phyloP scores from a whole-genome alignment of 2,888 invertebrate species.

The Xylota sylvarum region DNA sequence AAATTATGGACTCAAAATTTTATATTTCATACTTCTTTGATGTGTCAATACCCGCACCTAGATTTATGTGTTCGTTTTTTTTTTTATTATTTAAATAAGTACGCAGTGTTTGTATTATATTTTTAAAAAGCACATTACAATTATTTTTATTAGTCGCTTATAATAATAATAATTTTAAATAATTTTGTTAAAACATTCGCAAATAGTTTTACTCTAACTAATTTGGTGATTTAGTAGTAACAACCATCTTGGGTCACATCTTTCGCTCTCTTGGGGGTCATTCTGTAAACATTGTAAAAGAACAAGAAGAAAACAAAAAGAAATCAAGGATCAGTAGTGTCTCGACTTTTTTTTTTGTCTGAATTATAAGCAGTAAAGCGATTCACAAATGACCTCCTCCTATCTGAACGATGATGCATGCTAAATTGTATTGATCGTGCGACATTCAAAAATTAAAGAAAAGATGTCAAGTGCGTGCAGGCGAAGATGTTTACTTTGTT shows the following conservation, averaged over 20 bases:
- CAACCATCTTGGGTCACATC: slow-evolving; percentile 63
- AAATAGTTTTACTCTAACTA: slow-evolving; percentile 35
- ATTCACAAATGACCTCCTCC: slow-evolving; percentile 66
- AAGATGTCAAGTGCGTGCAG: slow-evolving; percentile 48
- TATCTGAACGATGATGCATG: slow-evolving; percentile 62
- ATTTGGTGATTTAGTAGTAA: slow-evolving; percentile 67
- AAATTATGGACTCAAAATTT: too few relatives aligned
- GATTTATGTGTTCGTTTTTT: background rate
- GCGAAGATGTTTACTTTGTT: background rate
- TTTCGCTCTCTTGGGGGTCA: slow-evolving; percentile 68
- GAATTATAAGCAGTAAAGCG: slow-evolving; percentile 53
- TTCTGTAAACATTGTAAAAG: slow-evolving; percentile 65
- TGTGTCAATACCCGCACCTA: too few relatives aligned
- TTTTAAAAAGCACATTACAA: slow-evolving; percentile 50
- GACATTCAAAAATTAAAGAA: slow-evolving; percentile 7
- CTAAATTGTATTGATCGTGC: slow-evolving; percentile 29
- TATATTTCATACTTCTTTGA: too few relatives aligned
- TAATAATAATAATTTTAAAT: slow-evolving; percentile 20
- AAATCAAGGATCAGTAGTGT: slow-evolving; percentile 32
- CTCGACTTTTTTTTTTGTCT: slow-evolving; percentile 10
- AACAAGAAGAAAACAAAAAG: slow-evolving; percentile 31
- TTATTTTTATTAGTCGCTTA: slow-evolving; percentile 55
- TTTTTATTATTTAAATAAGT: slow-evolving; percentile 19
- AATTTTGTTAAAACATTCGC: slow-evolving; percentile 39
- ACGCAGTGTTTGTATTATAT: slow-evolving; percentile 37